Evolutionary conservation across 2,888 invertebrate species (phyloP), one percentile per base, ranked within the genome.

Genomic region (Allolobophora icterica): DNA sequence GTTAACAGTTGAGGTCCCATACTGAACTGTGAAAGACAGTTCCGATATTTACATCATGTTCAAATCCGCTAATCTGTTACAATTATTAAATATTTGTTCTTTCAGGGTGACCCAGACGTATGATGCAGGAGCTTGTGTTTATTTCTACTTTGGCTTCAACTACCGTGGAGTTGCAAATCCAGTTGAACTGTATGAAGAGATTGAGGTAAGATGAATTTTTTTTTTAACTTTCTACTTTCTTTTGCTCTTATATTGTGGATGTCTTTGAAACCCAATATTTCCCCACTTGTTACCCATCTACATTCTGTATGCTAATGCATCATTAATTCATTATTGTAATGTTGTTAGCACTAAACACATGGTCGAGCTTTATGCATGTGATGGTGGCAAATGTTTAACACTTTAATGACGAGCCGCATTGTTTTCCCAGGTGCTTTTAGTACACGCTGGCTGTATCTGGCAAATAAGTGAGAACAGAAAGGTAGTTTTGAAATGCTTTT

Each of bases 81-180:
- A 6, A n/a, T n/a, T 71, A 71, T 71, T 19, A 42, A 38, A 40
- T 30, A 42, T 33, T 21, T 34, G n/a, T 90, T 33, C 19, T 58
- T 84, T 13, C 94, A 95, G 96, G 92, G 97, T 99, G 21, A 99
- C 99, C 19, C 99, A 99, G 96, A 98, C 98, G 38, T 99, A 99
- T 95, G 99, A 99, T 98, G 97, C 98, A 0, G 99, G 99, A 0
- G 98, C 99, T 94, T 99, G 99, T 95, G 97, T 99, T 90, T 99
- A 99, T 95, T 98, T 98, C 96, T 97, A 98, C 96, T 98, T 99
- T 96, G 97, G 97, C 83, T 97, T 98, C 95, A 97, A 97, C 95
- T 96, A 96, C 92, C 96, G 97, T 92, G 90, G 95, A 92, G 90
- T 96, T n/a, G 92, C 93, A 38, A 97, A 98, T 94, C 97, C 98